Conservation (phyloP, 2,113 vertebrate species). For the Tangachromis dhanisi region DNA sequence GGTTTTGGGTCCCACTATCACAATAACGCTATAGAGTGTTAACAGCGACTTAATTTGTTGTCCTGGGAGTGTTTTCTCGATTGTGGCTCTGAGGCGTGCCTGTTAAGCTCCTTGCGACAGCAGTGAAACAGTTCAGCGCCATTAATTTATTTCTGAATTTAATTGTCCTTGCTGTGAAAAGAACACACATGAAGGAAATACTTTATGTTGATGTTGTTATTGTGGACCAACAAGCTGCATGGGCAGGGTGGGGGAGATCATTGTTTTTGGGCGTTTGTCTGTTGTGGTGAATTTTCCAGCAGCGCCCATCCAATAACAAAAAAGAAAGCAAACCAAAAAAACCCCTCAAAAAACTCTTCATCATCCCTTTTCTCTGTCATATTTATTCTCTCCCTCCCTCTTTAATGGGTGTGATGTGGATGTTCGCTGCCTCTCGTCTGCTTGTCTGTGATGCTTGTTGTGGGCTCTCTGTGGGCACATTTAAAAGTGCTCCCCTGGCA, state of each 20-base stretch:
- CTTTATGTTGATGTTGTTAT: conserved; percentile 50
- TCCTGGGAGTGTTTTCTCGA: conserved; percentile 16
- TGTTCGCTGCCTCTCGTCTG: conserved; percentile 38
- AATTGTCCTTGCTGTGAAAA: conserved; percentile 29
- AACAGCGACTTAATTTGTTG: conserved; percentile 27
- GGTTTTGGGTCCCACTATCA: neutral
- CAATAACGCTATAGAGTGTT: neutral
- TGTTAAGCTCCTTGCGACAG: conserved; percentile 22
- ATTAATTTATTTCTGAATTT: conserved; percentile 33
- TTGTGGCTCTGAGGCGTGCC: conserved; percentile 32
- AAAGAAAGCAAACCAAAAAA: neutral
- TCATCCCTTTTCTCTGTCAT: conserved; percentile 48
- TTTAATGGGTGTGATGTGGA: conserved; percentile 60
- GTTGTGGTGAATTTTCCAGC: conserved; percentile 58
- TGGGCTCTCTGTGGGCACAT: conserved; percentile 48
- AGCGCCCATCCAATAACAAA: conserved; percentile 44
- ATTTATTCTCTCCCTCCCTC: conserved; percentile 41
- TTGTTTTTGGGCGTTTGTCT: conserved; percentile 60
- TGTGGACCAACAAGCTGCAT: conserved; percentile 30
- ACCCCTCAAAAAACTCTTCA: neutral
- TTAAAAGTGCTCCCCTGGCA: conserved; percentile 62
- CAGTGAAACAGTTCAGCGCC: conserved; percentile 34
- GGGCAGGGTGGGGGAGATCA: conserved; percentile 40
- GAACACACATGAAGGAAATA: conserved; percentile 47
- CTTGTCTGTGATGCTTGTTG: conserved; percentile 61